Percentiles rank a stretch among this genome's conserved stretches.
Conservation (phyloP, 2,888 invertebrate genomes). For the Andrena trimmerana region DNA sequence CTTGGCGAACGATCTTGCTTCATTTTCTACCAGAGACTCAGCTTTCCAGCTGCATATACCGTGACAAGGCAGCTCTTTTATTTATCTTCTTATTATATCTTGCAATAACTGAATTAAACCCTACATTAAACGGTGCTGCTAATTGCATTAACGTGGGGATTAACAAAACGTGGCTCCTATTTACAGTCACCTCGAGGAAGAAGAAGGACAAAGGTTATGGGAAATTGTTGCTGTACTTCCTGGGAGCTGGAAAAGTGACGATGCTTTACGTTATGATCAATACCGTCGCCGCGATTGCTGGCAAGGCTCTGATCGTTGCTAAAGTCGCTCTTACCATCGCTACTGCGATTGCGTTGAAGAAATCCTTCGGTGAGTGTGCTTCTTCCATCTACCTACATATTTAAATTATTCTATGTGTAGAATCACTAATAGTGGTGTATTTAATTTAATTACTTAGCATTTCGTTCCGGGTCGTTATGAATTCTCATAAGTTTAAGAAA, state of each 20-base stretch:
- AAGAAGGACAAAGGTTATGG: conserved; percentile 88
- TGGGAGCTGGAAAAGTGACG: conserved; percentile 91
- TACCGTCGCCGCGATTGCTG: conserved; percentile 92
- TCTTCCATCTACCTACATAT: background rate
- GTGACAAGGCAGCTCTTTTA: background rate
- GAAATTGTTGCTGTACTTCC: conserved; percentile 89
- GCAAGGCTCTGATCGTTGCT: conserved; percentile 93
- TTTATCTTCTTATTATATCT: background rate
- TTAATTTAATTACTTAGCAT: too few species aligned
- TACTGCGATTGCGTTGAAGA: conserved; percentile 93
- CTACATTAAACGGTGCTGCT: background rate
- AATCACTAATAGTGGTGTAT: too few species aligned
- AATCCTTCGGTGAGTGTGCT: conserved; percentile 82
- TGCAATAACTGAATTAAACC: background rate
- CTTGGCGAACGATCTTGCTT: conserved; percentile 15
- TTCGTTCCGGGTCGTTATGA: too few species aligned
- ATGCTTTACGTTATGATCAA: conserved; percentile 93
- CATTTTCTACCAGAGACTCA: background rate
- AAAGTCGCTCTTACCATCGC: conserved; percentile 93
- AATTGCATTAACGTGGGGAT: background rate
- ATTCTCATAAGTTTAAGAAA: too few species aligned
- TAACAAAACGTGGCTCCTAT: background rate
- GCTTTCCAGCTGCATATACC: background rate
- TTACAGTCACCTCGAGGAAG: conserved; percentile 83
- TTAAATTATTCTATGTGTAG: background rate